Percentiles rank a stretch among this genome's conserved stretches.
These are phyloP conservation scores for Protophormia terraenovae DNA, from an alignment of 2,888 invertebrate species.

Conservation along the genomic window DNA sequence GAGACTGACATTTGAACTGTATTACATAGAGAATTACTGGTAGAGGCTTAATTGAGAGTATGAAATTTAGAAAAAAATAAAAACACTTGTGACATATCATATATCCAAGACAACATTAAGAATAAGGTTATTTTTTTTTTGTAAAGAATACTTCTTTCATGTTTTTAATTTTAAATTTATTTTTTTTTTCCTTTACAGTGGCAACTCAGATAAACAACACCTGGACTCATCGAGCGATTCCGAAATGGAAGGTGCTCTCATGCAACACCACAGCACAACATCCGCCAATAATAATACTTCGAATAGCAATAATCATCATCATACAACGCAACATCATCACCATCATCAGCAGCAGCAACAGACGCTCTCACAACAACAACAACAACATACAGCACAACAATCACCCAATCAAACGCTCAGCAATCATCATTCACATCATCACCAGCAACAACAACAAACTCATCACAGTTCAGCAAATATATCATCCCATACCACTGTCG, in stretches of 20 bases:
- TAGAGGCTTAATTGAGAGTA: too few relatives aligned
- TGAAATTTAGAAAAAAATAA: too few relatives aligned
- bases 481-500: conserved; percentile 70
- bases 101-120: too few relatives aligned
- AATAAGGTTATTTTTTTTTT: too few relatives aligned
- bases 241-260: conserved; percentile 81
- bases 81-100: too few relatives aligned
- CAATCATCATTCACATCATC: conserved; percentile 73
- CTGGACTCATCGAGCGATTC: conserved; percentile 82
- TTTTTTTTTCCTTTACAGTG: conserved; percentile 72
- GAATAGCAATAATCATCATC: conserved; percentile 70
- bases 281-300: conserved; percentile 70
- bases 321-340: conserved; percentile 72
- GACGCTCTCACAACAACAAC: conserved; percentile 71
- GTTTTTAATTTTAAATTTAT: too few relatives aligned
- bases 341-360: conserved; percentile 74
- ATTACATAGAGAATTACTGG: not conserved
- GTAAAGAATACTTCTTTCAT: too few relatives aligned
- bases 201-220: conserved; percentile 82
- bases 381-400: conserved; percentile 72
- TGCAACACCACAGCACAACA: conserved; percentile 74
- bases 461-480: conserved; percentile 70
- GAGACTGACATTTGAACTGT: not conserved
- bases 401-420: conserved; percentile 69
- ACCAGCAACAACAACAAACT: conserved; percentile 71